Evolutionary conservation across 2,113 vertebrate genomes (phyloP), one percentile per base, ranked within the genome.

Genomic region (Copsychus sechellarum): DNA sequence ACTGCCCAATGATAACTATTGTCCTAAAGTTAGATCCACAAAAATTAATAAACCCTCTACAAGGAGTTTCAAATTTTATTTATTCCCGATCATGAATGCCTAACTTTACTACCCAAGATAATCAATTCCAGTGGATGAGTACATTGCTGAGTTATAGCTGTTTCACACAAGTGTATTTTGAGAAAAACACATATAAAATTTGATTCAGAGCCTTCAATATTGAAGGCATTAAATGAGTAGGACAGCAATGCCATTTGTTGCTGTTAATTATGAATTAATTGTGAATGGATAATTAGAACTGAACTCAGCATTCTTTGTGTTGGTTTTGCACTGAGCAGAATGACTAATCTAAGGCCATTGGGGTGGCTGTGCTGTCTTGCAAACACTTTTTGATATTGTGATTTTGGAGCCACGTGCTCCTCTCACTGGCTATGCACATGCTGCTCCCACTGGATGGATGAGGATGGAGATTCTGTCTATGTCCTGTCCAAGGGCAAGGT

Each of bases 261-360:
- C 50, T 91, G 25, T 77, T 93, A 87, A 93, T 90, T 89, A 84
- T 78, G 12, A 84, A 90, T 89, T 88, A 92, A 81, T 88, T 88
- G 76, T 88, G 62, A 93, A 42, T 60, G 15, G 28, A 48, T 79
- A 91, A 92, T 93, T 78, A 88, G 57, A 97, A 87, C 17, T 43
- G 70, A 93, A 93, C n/a, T 3, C 73, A 79, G 22, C 40, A 60
- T 64, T 71, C 57, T 89, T 94, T 71, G 31, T 40, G 64, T 23
- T 60, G 40, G 45, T 72, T 89, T 89, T 72, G 56, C 53, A 61
- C 45, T 0, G 0, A 90, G 57, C 9, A 66, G 11, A 28, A 48
- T 76, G 40, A 92, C 38, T 69, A 53, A 72, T 50, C 36, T 56
- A 69, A 71, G 62, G 62, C n/a, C 50, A 77, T 15, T 83, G 53